phyloP scores from a whole-genome alignment of 2,113 vertebrate genomes.

The Varanus salvator region DNA sequence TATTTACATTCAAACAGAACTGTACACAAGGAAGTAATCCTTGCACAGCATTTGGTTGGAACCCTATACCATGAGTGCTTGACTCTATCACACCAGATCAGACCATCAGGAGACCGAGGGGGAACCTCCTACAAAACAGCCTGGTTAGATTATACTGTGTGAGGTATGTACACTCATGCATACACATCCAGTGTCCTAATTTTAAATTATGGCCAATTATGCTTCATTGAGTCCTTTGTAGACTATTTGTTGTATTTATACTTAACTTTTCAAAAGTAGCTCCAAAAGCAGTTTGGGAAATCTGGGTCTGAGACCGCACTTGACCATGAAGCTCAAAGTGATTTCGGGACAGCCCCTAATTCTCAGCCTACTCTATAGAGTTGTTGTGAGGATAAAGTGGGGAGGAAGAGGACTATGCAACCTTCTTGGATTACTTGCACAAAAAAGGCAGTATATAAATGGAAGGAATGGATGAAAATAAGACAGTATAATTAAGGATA shows the following conservation, averaged over 20 bases:
- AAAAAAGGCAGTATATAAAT: too few relatives aligned
- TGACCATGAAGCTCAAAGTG: too few relatives aligned
- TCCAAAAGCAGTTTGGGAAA: not conserved
- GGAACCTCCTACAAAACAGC: not conserved
- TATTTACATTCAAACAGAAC: slow-evolving; percentile 22
- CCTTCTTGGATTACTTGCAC: too few relatives aligned
- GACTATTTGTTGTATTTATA: not conserved
- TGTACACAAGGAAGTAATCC: not conserved
- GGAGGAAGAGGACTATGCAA: too few relatives aligned
- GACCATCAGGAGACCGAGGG: too few relatives aligned
- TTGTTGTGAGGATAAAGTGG: too few relatives aligned
- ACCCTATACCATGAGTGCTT: not conserved
- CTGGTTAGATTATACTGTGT: not conserved
- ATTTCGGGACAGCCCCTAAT: too few relatives aligned
- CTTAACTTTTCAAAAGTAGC: not conserved
- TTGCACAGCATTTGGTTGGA: not conserved
- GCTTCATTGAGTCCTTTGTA: not conserved
- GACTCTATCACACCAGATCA: not conserved
- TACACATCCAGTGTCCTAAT: not conserved
- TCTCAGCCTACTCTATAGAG: too few relatives aligned
- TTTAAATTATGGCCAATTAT: not conserved
- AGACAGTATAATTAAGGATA: not conserved
- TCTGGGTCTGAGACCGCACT: too few relatives aligned
- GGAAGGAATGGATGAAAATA: not conserved
- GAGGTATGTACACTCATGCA: not conserved